Conservation (phyloP, 2,113 vertebrate genomes). For the Corythaixoides concolor region DNA sequence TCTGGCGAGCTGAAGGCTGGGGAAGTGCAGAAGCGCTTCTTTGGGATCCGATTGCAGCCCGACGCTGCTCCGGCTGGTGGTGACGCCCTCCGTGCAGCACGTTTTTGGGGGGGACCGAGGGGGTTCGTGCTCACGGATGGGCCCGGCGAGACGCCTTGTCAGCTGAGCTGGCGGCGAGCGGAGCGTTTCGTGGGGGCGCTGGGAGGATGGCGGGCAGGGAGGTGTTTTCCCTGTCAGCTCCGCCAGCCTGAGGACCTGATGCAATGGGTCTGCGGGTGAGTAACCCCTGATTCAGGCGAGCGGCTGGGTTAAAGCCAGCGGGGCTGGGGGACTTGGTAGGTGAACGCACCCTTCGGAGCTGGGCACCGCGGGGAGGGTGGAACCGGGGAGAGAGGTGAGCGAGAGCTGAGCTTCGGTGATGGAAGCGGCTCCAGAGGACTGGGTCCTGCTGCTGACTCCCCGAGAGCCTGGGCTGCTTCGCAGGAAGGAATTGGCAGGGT, state of each 20-base stretch:
- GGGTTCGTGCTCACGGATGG: rapidly evolving
- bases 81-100: rapidly evolving
- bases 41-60: not conserved
- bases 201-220: not conserved
- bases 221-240: not conserved
- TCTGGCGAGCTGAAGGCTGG: not conserved
- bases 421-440: not conserved
- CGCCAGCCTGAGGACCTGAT: not conserved
- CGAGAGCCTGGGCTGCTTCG: not conserved
- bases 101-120: not conserved
- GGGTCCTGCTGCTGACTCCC: not conserved
- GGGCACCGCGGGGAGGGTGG: not conserved
- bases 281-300: not conserved
- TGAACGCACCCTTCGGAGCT: not conserved
- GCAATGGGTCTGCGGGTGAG: not conserved
- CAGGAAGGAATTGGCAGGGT: not conserved
- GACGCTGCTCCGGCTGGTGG: not conserved
- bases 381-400: not conserved
- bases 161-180: rapidly evolving
- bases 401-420: not conserved
- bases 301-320: not conserved
- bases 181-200: rapidly evolving
- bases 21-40: not conserved
- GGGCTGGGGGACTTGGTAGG: not conserved
- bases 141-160: not conserved